Evolutionary conservation across 2,797 vertebrate species (phyloP).

Genomic region (Odontamblyopus rebecca): DNA sequence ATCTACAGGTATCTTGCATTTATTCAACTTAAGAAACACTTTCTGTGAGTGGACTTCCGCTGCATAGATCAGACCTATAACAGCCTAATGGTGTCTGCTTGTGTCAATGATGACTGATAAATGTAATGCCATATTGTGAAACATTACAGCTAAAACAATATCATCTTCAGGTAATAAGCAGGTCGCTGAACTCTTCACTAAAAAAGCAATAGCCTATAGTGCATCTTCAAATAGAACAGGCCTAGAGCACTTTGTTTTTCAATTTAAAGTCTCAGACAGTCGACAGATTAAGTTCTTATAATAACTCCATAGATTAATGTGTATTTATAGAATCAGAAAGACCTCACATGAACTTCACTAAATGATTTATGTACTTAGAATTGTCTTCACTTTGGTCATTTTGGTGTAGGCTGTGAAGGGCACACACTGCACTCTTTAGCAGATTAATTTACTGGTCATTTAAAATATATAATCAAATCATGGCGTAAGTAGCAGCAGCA

Average conservation of each 20-base stretch:
- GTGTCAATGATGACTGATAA: no score
- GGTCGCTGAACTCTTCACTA: no score
- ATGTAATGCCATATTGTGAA: no score
- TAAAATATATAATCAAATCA: conserved; percentile 27
- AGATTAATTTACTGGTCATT: conserved; percentile 28
- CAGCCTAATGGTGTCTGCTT: no score
- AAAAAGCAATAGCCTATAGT: no score
- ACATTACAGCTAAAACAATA: no score
- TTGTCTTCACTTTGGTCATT: neutral
- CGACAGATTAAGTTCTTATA: neutral
- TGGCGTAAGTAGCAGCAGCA: conserved; percentile 25
- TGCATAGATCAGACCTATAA: no score
- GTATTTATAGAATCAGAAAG: neutral
- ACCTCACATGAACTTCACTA: neutral
- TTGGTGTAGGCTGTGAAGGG: neutral
- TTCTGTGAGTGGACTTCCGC: no score
- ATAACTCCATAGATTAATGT: neutral
- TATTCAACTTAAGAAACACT: no score
- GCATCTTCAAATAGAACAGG: no score
- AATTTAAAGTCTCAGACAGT: neutral
- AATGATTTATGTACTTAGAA: neutral
- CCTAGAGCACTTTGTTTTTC: neutral
- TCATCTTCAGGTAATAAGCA: no score
- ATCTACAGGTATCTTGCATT: no score
- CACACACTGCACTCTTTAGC: conserved; percentile 20